Evolutionary conservation across 2,797 vertebrate species (phyloP).

Genomic region (Gymnothorax javanicus): DNA sequence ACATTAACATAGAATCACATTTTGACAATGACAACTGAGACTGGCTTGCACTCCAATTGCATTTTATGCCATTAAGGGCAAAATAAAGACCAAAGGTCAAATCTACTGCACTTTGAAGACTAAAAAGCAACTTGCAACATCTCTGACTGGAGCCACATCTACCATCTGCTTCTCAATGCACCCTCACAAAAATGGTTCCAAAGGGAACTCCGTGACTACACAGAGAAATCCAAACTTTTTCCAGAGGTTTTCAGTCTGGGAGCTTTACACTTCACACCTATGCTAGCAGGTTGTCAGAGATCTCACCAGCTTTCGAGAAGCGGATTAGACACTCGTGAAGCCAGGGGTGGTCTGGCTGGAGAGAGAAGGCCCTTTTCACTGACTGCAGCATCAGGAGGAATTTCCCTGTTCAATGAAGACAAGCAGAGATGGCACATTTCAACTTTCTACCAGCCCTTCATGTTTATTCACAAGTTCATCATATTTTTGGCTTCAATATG

Average conservation of each 20-base stretch:
- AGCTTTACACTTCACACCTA: no score
- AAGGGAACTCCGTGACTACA: no score
- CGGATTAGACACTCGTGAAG: conserved; percentile 97
- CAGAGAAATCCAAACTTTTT: no score
- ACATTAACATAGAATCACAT: not conserved
- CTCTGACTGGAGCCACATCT: not conserved
- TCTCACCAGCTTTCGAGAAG: conserved; percentile 92
- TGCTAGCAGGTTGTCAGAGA: not conserved
- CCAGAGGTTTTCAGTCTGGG: no score
- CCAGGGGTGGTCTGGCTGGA: conserved; percentile 93
- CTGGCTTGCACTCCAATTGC: not conserved
- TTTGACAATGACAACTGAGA: not conserved
- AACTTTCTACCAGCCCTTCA: not conserved
- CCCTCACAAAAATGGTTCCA: no score
- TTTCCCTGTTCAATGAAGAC: conserved; percentile 76
- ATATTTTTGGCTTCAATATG: not conserved
- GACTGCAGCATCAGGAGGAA: conserved; percentile 98
- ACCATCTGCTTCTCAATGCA: not conserved
- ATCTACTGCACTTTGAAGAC: not conserved
- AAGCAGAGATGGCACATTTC: conserved; percentile 21
- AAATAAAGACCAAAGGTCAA: not conserved
- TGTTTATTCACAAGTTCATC: not conserved
- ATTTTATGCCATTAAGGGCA: not conserved
- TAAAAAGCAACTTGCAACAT: not conserved
- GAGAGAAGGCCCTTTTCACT: conserved; percentile 90